Base-by-base conservation (phyloP, 1,140 invertebrate genomes). In the Alviniconcha marisindica region DNA sequence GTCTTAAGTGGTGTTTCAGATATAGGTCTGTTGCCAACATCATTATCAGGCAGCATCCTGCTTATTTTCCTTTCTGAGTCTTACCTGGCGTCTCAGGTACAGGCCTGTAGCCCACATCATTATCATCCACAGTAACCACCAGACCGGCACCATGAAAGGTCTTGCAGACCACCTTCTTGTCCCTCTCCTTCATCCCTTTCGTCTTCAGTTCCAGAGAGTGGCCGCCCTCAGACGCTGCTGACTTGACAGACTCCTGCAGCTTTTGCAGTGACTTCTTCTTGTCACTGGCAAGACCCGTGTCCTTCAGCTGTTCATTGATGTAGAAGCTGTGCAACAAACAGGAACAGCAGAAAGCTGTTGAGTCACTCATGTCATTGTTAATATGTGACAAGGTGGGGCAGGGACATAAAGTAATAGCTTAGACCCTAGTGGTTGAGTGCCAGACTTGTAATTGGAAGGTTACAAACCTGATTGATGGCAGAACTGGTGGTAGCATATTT, bases 131-230 rank as follows among this genome's bases (percentile, higher is more conserved):
- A 1, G 97, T 97, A 4, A 98, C 97, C 54, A 98, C 96, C 90
- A 99, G 96, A 2, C 98, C 98, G 84, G 96, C 96, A 84, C 95
- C 95, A 92, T 98, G 97, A 86, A 98, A 97, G 40, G 96, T 96
- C 91, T 95, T 96, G 40, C 96, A 93, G 1, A 97, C 95, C n/a
- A 90, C 94, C 84, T 95, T 95, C 86, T 95, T 95, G 40, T 96
- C 94, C 82, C 96, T 93, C 51, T 92, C 90, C 89, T 95, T 95
- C 93, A 96, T 96, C 71, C 93, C 93, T 73, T 92, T 88, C 18
- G 95, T 95, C 81, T 94, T 95, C 80, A 93, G 92, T 28, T 95
- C 95, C 33, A 97, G 90, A 21, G 93, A 93, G 86, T 96, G 95
- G 1, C 95, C 93, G 79, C 96, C 93, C 36, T 94, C 93, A 74